These are phyloP conservation scores for Siniperca knerii DNA, from an alignment of 2,113 vertebrate species.

Conservation along the genomic window DNA sequence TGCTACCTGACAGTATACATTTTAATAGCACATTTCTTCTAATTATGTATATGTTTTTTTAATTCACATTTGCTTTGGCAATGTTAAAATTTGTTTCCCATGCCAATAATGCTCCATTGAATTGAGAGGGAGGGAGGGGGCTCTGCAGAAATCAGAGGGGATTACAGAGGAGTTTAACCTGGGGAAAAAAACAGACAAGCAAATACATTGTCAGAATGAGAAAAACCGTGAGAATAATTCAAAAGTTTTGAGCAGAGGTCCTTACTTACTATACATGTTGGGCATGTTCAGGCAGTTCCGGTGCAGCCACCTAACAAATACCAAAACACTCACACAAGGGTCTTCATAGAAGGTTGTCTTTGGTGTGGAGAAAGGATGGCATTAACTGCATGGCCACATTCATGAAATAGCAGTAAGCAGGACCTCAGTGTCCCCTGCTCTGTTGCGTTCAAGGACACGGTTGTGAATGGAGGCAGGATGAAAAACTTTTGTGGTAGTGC, in stretches of 20 bases:
- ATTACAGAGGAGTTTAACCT: conserved; percentile 31
- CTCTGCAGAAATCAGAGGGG: conserved; percentile 18
- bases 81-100: too few relatives aligned
- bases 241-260: conserved; percentile 14
- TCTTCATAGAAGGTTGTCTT: conserved; percentile 47
- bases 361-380: conserved; percentile 60
- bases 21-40: too few relatives aligned
- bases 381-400: conserved; percentile 56
- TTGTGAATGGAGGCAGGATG: conserved; percentile 68
- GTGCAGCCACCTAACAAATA: conserved; percentile 4
- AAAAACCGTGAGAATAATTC: conserved; percentile 7
- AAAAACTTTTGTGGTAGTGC: conserved; percentile 73
- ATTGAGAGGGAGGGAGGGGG: background rate
- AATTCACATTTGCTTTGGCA: too few relatives aligned
- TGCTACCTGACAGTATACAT: conserved; percentile 27
- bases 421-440: conserved; percentile 48
- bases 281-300: background rate
- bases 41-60: too few relatives aligned
- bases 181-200: background rate
- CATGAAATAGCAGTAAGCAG: conserved; percentile 54
- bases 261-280: background rate
- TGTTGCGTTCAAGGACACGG: conserved; percentile 62
- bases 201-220: conserved; percentile 8
- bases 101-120: too few relatives aligned
- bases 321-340: background rate